Conservation (phyloP, 2,888 invertebrate genomes). For the Scaptomyza reducta region DNA sequence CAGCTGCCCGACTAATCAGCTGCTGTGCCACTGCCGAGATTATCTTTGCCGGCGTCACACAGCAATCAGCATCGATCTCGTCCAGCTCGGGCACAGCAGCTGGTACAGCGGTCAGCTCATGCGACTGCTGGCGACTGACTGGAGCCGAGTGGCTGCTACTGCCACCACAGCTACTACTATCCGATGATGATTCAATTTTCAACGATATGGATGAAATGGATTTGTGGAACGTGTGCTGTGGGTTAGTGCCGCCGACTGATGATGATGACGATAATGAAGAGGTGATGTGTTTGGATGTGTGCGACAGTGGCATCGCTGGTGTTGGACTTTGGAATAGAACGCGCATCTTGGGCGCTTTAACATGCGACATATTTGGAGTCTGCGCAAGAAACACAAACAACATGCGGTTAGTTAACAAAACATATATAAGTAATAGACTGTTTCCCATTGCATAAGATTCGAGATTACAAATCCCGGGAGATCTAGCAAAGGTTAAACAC, state of each 20-base stretch:
- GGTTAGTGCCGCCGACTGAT: slow-evolving; percentile 48
- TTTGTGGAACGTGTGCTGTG: slow-evolving; percentile 76
- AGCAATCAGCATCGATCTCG: slow-evolving; percentile 52
- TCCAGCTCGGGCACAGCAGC: slow-evolving; percentile 56
- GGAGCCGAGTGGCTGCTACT: slow-evolving; percentile 75
- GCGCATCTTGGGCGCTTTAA: slow-evolving; percentile 80
- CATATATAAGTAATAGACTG: neutral
- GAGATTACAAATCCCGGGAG: neutral
- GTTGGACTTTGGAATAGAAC: slow-evolving; percentile 83
- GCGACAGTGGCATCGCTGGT: slow-evolving; percentile 44
- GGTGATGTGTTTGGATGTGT: slow-evolving; percentile 21
- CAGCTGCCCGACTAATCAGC: slow-evolving; percentile 47
- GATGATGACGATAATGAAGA: slow-evolving; percentile 29
- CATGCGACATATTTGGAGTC: slow-evolving; percentile 82
- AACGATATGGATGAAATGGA: slow-evolving; percentile 83
- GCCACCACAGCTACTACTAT: slow-evolving; percentile 57
- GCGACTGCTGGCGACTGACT: slow-evolving; percentile 80
- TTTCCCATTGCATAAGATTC: neutral
- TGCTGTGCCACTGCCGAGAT: slow-evolving; percentile 69
- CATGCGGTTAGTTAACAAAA: slow-evolving; percentile 67
- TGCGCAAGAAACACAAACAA: slow-evolving; percentile 49
- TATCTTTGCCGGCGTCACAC: slow-evolving; percentile 74
- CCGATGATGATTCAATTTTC: slow-evolving; percentile 63
- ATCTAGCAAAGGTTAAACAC: slow-evolving; percentile 1
- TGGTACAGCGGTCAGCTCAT: slow-evolving; percentile 53